These are phyloP conservation scores for Scomber colias DNA, from an alignment of 2,113 vertebrate genomes.

Conservation along the genomic window DNA sequence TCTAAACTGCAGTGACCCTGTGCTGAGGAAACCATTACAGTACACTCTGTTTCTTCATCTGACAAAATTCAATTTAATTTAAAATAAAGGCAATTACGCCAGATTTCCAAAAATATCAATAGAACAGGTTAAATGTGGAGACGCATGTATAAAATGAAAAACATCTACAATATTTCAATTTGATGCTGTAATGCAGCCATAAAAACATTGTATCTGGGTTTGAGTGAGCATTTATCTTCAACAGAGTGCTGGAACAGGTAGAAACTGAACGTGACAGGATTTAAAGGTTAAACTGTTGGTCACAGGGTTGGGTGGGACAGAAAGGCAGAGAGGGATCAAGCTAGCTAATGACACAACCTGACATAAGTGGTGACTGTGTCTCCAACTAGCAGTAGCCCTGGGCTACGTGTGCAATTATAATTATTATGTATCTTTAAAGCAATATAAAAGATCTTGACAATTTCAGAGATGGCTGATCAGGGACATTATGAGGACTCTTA, in stretches of 20 bases:
- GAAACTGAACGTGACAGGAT: not conserved
- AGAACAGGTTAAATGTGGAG: no score
- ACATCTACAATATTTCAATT: not conserved
- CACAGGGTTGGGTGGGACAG: not conserved
- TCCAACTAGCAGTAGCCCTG: slow-evolving; percentile 4
- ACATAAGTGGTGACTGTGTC: slow-evolving; percentile 8
- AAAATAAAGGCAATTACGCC: not conserved
- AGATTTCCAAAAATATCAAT: not conserved
- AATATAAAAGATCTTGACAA: not conserved
- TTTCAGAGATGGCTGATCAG: not conserved
- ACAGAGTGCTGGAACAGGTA: not conserved
- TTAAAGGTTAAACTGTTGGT: not conserved
- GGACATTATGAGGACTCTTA: not conserved
- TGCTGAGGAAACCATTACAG: not conserved
- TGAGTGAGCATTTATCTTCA: not conserved
- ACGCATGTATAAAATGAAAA: not conserved
- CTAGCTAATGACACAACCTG: not conserved
- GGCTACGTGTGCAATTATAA: not conserved
- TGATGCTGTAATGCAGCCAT: no score
- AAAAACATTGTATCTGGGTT: not conserved
- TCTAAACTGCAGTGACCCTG: not conserved
- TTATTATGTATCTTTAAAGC: not conserved
- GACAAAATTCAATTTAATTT: not conserved
- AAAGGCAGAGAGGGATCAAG: not conserved
- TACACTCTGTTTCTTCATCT: not conserved